Base-by-base conservation (phyloP, 2,888 invertebrate species). In the Copidosoma aretas region DNA sequence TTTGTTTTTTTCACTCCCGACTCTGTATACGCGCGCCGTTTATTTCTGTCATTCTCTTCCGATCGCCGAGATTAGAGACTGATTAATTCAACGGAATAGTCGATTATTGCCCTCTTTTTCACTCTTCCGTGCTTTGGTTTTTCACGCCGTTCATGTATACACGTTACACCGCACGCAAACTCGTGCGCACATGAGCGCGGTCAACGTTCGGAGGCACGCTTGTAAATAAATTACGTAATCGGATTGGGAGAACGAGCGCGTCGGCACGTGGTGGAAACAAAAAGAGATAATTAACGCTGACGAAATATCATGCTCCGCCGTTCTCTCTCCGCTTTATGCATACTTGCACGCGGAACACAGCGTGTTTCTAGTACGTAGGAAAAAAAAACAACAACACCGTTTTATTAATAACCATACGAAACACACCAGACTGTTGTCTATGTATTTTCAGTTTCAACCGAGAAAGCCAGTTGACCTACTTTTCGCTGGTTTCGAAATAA, bases 381-480 rank as follows among this genome's bases (percentile, higher is more conserved):
- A 19, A 57, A 21, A 39, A 21, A 15, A 32, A 41, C 14, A 22
- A 21, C 41, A 43, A 56, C 10, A 39, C 51, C 15, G 56, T 17
- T 24, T 4, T 25, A 25, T 32, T 24, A 25, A 60, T 53, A 22
- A 49, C 15, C 22, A n/a, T 25, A 46, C 49, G n/a, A n/a, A n/a
- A n/a, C n/a, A n/a, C n/a, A n/a, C n/a, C n/a, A n/a, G n/a, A n/a
- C n/a, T n/a, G n/a, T n/a, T n/a, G n/a, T n/a, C n/a, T n/a, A 32
- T 32, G 49, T 19, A 32, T 61, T 41, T 58, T 24, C 10, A 41
- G 53, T 63, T 63, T 64, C 49, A 64, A 57, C 61, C 57, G 58
- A 61, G 68, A 69, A 65, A 69, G 69, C 60, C 54, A 52, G 51
- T 46, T 46, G 68, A 69, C 61, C 64, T 53, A 65, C 61, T 62